Base-by-base conservation (phyloP, 1,140 invertebrate genomes). In the Heliconius nattereri region DNA sequence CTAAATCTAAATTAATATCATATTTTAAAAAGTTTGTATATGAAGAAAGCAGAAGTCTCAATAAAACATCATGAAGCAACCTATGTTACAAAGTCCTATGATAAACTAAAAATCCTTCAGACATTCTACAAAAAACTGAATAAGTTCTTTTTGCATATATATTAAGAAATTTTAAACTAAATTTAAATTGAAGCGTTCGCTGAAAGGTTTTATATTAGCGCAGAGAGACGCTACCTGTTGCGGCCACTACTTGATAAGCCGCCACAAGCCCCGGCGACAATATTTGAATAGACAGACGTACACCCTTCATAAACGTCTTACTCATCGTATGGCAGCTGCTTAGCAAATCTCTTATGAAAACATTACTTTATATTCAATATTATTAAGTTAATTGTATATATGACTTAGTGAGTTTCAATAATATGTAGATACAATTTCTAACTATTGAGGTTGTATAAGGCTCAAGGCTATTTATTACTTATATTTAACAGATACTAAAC, bases 231-330 rank as follows among this genome's bases (percentile, higher is more conserved):
- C 79, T 80, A 83, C 82, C 82, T 83, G 82, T 83, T 83, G 82
- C 45, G 81, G 16, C 76, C 57, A 77, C 76, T 60, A 72, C 66
- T 79, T 80, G 70, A 76, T 78, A 76, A 80, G 76, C 72, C 66
- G 76, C 60, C 79, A 79, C 79, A 81, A 83, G 76, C 73, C 72
- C 66, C 75, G 66, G 45, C 83, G 83, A 79, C 80, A 85, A 85
- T 85, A 85, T 85, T 85, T 85, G 80, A 79, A 71, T 75, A 79
- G 78, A 84, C 78, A 79, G 78, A 84, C 78, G 78, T 73, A 81
- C 82, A 83, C 81, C 85, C 81, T 85, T 85, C 84, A 83, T 85
- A 85, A 85, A 84, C 35, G 79, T 80, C 78, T 83, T 74, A 76
- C 54, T 60, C 40, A 0, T 35, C 60, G 73, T 81, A 57, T 75